phyloP scores from a whole-genome alignment of 2,113 vertebrate genomes.

The Aphelocoma coerulescens region DNA sequence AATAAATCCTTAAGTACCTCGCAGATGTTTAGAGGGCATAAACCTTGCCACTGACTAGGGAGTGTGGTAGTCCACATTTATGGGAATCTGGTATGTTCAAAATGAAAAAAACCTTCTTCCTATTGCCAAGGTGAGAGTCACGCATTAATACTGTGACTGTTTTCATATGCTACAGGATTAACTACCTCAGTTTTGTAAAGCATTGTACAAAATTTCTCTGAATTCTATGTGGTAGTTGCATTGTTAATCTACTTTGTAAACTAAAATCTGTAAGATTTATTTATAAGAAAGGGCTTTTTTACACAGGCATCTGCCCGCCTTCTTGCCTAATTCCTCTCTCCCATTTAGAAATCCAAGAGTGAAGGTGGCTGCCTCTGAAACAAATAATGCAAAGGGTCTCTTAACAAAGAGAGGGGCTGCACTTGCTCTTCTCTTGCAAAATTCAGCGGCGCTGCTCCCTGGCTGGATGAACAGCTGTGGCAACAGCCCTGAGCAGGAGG shows the following conservation, averaged over 20 bases:
- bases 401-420: background rate
- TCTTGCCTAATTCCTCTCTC: background rate
- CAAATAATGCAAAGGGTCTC: conserved; percentile 35
- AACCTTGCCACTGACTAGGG: background rate
- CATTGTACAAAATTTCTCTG: background rate
- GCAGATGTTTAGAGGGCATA: background rate
- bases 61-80: background rate
- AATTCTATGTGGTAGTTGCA: background rate
- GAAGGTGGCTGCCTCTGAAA: conserved; percentile 1
- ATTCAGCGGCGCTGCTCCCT: conserved; percentile 41
- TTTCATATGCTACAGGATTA: background rate
- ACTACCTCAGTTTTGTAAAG: background rate
- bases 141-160: background rate
- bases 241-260: background rate
- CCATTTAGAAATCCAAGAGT: background rate
- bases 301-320: background rate
- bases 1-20: conserved; percentile 27
- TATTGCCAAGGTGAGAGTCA: background rate
- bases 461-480: conserved; percentile 52
- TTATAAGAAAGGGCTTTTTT: conserved; percentile 3
- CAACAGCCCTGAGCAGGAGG: background rate
- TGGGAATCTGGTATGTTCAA: background rate
- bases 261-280: background rate
- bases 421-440: conserved; percentile 51
- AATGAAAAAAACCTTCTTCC: background rate